Conservation (phyloP, 1,140 invertebrate species). For the Bombus difficillimus region DNA sequence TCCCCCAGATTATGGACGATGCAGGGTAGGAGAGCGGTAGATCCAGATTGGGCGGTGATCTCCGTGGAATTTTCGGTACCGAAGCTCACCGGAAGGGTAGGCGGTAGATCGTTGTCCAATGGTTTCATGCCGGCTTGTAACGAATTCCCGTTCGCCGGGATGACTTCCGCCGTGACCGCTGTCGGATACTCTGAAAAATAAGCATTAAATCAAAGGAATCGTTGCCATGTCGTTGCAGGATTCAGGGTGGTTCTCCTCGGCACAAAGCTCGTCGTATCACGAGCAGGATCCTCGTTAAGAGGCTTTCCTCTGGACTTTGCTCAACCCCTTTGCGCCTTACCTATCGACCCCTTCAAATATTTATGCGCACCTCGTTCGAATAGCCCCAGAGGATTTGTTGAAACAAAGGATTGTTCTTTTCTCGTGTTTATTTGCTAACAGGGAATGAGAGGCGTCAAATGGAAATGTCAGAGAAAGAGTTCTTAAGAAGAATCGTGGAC, state of each 20-base stretch:
- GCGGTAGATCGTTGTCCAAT: conserved; percentile 76
- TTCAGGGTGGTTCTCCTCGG: background rate
- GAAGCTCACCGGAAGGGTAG: conserved; percentile 86
- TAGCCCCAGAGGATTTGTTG: background rate
- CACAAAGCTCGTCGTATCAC: background rate
- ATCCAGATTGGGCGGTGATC: conserved; percentile 91
- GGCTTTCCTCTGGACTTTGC: conserved; percentile 53
- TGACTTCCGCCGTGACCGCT: conserved; percentile 74
- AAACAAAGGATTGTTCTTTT: conserved; percentile 4
- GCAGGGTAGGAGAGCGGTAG: conserved; percentile 91
- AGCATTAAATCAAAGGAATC: conserved; percentile 55
- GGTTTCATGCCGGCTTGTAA: conserved; percentile 74
- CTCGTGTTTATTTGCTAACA: conserved; percentile 6
- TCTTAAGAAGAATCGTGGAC: background rate
- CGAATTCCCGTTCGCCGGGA: conserved; percentile 75
- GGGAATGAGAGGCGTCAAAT: background rate
- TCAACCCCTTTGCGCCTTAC: conserved; percentile 30
- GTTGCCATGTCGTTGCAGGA: conserved; percentile 34
- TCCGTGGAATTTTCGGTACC: conserved; percentile 91
- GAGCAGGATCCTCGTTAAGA: conserved; percentile 47
- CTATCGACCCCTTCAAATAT: conserved; percentile 32
- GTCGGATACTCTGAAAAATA: conserved; percentile 69
- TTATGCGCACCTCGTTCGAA: conserved; percentile 38
- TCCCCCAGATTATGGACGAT: conserved; percentile 92
- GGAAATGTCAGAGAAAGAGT: background rate